Evolutionary conservation across 2,113 vertebrate genomes (phyloP).

Genomic region (Brachirus orientalis): DNA sequence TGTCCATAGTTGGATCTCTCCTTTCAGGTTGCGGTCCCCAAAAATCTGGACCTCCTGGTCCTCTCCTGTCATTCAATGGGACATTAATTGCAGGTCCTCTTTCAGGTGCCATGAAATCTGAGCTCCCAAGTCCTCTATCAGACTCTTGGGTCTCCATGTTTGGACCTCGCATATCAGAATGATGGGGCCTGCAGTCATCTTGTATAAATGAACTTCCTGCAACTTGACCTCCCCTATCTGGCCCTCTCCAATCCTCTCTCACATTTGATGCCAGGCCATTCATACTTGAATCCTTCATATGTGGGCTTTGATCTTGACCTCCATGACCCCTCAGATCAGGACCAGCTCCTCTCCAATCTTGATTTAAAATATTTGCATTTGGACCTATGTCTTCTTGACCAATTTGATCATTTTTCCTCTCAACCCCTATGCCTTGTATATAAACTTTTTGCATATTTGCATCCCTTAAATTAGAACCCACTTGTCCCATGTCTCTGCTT

Average conservation of each 20-base stretch:
- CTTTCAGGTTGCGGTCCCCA: not conserved
- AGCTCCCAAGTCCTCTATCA: conserved; percentile 15
- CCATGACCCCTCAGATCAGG: not conserved
- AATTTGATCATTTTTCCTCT: conserved; percentile 17
- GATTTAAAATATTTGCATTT: conserved; percentile 33
- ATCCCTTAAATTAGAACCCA: not conserved
- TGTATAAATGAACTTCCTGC: conserved; percentile 22
- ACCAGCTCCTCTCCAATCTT: conserved; percentile 26
- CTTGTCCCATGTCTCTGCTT: not conserved
- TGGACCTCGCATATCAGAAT: conserved; percentile 22
- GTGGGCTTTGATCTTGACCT: conserved; percentile 31
- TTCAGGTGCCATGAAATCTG: conserved; percentile 3
- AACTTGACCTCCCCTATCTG: conserved; percentile 24
- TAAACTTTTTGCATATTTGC: conserved; percentile 4
- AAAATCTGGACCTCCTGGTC: not conserved
- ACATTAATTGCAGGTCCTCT: not conserved
- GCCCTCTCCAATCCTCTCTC: conserved; percentile 27
- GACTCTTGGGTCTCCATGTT: conserved; percentile 22
- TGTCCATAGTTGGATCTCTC: not conserved
- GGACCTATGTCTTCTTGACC: conserved; percentile 3
- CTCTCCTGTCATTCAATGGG: not conserved
- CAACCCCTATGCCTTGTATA: not conserved
- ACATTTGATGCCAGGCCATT: conserved; percentile 5
- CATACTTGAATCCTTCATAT: conserved; percentile 23
- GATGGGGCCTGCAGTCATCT: conserved; percentile 31